A percentile compares a stretch with the other conserved stretches of the same genome.
Conservation (phyloP, 2,888 invertebrate genomes). For the Ophion slaviceki region DNA sequence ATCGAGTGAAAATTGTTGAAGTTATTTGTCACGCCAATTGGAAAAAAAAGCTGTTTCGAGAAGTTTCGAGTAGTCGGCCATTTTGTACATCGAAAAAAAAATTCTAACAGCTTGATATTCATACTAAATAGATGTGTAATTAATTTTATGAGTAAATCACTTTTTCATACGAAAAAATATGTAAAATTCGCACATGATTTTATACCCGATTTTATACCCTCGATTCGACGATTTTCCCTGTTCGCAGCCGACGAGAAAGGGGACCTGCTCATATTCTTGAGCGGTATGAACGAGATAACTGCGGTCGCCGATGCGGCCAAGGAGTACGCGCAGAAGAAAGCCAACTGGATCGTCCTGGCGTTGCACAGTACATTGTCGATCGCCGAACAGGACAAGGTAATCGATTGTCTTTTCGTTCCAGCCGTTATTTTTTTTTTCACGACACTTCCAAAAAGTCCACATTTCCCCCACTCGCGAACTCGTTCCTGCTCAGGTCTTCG, state of each 20-base stretch:
- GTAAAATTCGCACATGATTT: too few relatives aligned
- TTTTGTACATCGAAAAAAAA: too few relatives aligned
- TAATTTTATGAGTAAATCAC: too few relatives aligned
- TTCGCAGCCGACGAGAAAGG: constrained; percentile 91
- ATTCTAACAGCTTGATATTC: too few relatives aligned
- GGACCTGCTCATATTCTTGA: constrained; percentile 97
- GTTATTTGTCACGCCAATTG: too few relatives aligned
- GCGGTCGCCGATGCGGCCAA: constrained; percentile 93
- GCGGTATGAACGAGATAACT: constrained; percentile 96
- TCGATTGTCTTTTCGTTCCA: neutral
- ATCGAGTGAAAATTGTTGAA: too few relatives aligned
- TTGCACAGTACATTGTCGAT: constrained; percentile 96
- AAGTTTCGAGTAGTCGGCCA: too few relatives aligned
- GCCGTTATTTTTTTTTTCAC: neutral
- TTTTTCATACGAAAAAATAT: too few relatives aligned
- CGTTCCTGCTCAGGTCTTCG: constrained; percentile 88
- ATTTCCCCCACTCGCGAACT: neutral
- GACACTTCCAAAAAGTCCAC: neutral
- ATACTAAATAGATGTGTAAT: too few relatives aligned
- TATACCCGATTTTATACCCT: neutral
- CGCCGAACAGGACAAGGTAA: constrained; percentile 97
- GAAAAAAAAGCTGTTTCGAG: too few relatives aligned
- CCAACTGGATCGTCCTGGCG: constrained; percentile 96
- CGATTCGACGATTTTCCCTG: neutral
- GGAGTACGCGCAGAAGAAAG: constrained; percentile 90